These are phyloP conservation scores for Ochotona curzoniae DNA, from an alignment of 2,113 vertebrate genomes.

Conservation along the genomic window DNA sequence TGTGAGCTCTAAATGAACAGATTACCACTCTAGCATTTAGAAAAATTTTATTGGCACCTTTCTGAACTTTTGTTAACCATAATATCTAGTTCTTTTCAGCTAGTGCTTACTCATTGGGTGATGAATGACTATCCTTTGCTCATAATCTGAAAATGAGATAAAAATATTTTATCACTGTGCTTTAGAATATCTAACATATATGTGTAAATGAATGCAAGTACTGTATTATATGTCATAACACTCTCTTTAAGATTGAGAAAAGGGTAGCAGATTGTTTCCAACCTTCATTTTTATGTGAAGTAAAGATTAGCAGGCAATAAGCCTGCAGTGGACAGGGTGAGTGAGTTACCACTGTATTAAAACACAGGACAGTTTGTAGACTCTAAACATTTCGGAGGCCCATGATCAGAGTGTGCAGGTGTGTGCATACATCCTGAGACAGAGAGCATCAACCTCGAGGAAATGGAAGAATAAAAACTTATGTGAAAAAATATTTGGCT, in stretches of 20 bases:
- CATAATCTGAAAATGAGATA: not conserved
- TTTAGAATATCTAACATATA: not conserved
- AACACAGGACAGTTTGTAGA: not conserved
- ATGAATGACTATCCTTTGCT: not conserved
- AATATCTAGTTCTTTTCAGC: not conserved
- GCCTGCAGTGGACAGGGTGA: not conserved
- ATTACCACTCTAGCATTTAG: constrained; percentile 53
- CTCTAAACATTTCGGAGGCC: not conserved
- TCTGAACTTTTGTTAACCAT: not conserved
- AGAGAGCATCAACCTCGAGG: not conserved
- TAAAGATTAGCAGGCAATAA: not conserved
- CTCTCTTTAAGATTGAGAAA: not conserved
- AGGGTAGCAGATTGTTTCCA: not conserved
- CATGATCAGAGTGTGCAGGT: not conserved
- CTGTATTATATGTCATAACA: not conserved
- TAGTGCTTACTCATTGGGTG: not conserved
- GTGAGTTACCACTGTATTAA: not conserved
- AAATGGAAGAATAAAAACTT: not conserved
- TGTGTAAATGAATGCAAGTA: not conserved
- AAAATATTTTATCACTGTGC: not conserved
- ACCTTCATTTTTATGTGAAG: not conserved
- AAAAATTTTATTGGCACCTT: constrained; percentile 53
- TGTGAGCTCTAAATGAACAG: constrained; percentile 67
- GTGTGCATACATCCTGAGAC: not conserved
- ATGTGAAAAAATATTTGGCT: not conserved